A percentile compares a stretch with the other conserved stretches of the same genome.
Evolutionary conservation across 2,888 invertebrate genomes (phyloP).

Genomic region (Drosophila pseudotakahashii): DNA sequence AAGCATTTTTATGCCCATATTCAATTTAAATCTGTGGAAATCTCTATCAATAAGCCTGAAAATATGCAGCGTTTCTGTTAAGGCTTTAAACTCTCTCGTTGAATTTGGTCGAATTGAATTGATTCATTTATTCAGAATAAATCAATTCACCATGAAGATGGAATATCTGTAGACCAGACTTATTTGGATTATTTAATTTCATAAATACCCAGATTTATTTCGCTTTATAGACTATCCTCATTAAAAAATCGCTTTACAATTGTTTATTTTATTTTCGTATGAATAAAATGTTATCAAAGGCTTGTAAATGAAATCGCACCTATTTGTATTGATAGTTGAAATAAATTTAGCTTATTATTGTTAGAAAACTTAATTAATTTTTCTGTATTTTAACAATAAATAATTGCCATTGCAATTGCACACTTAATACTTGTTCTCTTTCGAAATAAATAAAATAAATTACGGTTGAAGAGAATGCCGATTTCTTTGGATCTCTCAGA

Average conservation of each 20-base stretch:
- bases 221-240: too few species aligned
- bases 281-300: background rate
- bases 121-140: conserved; percentile 5
- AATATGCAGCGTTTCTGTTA: conserved; percentile 18
- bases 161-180: conserved; percentile 1
- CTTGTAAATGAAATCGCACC: background rate
- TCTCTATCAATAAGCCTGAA: conserved; percentile 17
- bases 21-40: conserved; percentile 29
- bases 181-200: background rate
- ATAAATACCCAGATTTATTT: background rate
- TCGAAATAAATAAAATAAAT: conserved; percentile 35
- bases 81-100: conserved; percentile 5
- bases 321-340: conserved; percentile 1
- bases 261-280: background rate
- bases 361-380: conserved; percentile 2
- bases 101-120: conserved; percentile 1
- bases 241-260: background rate
- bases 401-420: conserved; percentile 44
- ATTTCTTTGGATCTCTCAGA: conserved; percentile 36
- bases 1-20: conserved; percentile 25
- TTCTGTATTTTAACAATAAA: conserved; percentile 54
- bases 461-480: conserved; percentile 16
- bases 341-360: background rate
- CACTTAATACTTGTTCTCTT: conserved; percentile 28
- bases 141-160: conserved; percentile 8